These are phyloP conservation scores for Motacilla tschutschensis DNA, from an alignment of 2,113 vertebrate species.

Conservation along the genomic window DNA sequence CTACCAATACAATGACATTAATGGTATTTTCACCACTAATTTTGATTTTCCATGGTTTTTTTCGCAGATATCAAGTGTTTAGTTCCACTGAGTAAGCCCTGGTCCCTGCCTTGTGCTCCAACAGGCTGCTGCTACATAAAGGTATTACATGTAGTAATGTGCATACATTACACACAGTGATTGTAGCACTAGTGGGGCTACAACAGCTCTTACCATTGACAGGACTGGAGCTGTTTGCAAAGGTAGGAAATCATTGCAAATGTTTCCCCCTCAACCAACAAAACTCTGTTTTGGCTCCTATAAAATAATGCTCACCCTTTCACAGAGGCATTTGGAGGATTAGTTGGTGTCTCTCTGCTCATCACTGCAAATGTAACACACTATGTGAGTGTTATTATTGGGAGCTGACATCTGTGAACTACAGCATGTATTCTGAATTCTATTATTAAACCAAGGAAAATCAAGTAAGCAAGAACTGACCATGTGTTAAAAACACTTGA, in stretches of 20 bases:
- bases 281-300: not conserved
- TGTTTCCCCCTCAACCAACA: not conserved
- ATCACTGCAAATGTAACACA: not conserved
- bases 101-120: not conserved
- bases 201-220: not conserved
- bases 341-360: constrained; percentile 12
- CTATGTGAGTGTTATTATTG: constrained; percentile 1
- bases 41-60: not conserved
- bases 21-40: not conserved
- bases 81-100: not conserved
- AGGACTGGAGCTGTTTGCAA: not conserved
- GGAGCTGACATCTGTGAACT: constrained; percentile 68
- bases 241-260: not conserved
- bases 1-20: not conserved
- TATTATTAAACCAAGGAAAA: constrained; percentile 68
- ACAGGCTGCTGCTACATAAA: not conserved
- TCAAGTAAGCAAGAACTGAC: constrained; percentile 71
- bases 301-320: not conserved
- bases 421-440: constrained; percentile 68
- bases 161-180: not conserved
- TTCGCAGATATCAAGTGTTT: not conserved
- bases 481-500: constrained; percentile 79
- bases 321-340: not conserved
- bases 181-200: not conserved
- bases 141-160: not conserved